Evolutionary conservation across 2,888 invertebrate genomes (phyloP), one percentile per base, ranked within the genome.

Genomic region (Chydorus sphaericus): DNA sequence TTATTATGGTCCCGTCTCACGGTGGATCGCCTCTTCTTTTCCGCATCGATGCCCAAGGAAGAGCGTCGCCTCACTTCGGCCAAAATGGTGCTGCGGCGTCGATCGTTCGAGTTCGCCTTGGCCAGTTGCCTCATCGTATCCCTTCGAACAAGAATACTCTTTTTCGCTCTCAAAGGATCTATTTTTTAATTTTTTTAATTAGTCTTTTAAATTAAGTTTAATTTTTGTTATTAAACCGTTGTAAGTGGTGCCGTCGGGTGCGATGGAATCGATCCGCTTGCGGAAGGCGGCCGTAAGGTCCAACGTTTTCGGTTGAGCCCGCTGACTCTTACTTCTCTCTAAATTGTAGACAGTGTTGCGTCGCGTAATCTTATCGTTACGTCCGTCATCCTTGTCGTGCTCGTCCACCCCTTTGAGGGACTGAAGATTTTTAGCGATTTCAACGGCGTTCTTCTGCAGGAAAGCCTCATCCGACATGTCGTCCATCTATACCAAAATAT

Each of bases 151-250:
- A 28, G 28, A 23, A 23, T 44, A 5, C 44, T 44, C 4, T 26
- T 26, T 14, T 28, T 44, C 26, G 18, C 26, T 11, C 1, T 7
- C n/a, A n/a, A n/a, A 23, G 44, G 44, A 44, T 44, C 44, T 44
- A 30, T 5, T 49, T n/a, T 11, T 14, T 26, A 18, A 18, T 44
- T 7, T 44, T 44, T 14, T 6, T 18, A 28, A 30, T 3, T 2
- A 49, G 28, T 49, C 16, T 10, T 28, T 2, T 1, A 1, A 48
- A 48, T 30, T 48, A 20, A 56, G 18, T n/a, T 48, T 48, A 28
- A 26, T 37, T 49, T 51, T 33, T n/a, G n/a, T n/a, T n/a, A n/a
- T n/a, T n/a, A n/a, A n/a, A 48, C 59, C 61, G 31, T 59, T 49
- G 16, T 16, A 4, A 18, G 20, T n/a, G n/a, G n/a, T n/a, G n/a